These are phyloP conservation scores for Drosophila cardini DNA, from an alignment of 1,140 invertebrate species.

Conservation along the genomic window DNA sequence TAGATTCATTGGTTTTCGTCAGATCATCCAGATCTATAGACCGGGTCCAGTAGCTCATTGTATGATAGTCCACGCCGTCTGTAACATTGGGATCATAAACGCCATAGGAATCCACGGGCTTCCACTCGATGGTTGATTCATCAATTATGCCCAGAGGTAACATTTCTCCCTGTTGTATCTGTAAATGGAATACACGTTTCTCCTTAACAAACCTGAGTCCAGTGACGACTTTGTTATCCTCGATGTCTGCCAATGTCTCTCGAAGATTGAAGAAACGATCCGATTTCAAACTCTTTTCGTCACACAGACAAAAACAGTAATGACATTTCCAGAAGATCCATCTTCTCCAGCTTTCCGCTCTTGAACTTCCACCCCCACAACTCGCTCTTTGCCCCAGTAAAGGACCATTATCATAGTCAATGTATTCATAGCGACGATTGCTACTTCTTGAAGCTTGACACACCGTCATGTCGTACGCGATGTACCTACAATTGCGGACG, in stretches of 20 bases:
- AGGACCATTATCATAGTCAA: not conserved
- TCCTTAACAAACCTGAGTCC: not conserved
- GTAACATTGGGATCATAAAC: not conserved
- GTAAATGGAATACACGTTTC: constrained; percentile 5
- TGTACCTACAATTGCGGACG: not conserved
- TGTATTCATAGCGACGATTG: not conserved
- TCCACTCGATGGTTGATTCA: not conserved
- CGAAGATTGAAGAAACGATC: constrained; percentile 14
- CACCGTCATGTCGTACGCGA: not conserved
- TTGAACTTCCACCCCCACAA: not conserved
- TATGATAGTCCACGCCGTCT: not conserved
- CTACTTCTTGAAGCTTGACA: not conserved
- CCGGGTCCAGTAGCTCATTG: not conserved
- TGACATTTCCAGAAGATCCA: not conserved
- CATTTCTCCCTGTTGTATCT: constrained; percentile 8
- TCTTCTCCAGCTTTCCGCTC: constrained; percentile 7
- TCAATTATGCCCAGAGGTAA: not conserved
- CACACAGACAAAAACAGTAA: constrained; percentile 9
- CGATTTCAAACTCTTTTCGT: not conserved
- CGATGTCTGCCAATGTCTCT: not conserved
- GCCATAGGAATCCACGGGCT: not conserved
- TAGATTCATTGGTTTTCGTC: not conserved
- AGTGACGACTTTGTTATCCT: constrained; percentile 1
- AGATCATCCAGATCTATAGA: not conserved
- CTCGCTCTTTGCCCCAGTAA: not conserved